A percentile compares a stretch with the other conserved stretches of the same genome.
phyloP scores from a whole-genome alignment of 2,797 vertebrate species.

The Syngnathus rostellatus region DNA sequence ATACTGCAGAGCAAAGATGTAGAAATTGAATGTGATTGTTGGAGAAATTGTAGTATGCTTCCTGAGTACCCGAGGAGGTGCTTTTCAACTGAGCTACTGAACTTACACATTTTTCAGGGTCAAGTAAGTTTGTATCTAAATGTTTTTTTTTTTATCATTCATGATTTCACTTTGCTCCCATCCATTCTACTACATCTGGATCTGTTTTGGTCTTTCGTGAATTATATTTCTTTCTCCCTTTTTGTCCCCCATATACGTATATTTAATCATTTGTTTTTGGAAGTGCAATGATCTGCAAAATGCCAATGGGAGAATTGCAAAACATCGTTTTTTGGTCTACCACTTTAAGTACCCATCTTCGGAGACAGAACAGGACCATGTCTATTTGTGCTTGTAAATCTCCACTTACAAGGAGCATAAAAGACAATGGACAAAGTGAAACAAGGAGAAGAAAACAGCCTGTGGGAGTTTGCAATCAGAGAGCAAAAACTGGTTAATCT shows the following conservation, averaged over 20 bases:
- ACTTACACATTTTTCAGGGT: neutral
- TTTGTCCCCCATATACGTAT: neutral
- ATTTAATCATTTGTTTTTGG: neutral
- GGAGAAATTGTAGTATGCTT: neutral
- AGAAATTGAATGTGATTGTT: neutral
- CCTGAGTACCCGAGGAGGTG: neutral
- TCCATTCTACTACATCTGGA: neutral
- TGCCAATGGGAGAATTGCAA: neutral
- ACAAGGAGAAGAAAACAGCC: constrained; percentile 54
- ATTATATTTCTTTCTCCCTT: neutral
- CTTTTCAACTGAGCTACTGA: neutral
- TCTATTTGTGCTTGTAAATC: constrained; percentile 18
- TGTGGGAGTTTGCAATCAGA: constrained; percentile 69
- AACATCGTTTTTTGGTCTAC: no score
- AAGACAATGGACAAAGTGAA: constrained; percentile 35
- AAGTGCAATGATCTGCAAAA: neutral
- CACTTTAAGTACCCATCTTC: neutral
- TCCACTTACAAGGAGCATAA: constrained; percentile 31
- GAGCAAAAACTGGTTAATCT: constrained; percentile 68
- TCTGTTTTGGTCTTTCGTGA: neutral
- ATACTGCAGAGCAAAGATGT: neutral
- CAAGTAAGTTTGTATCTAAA: neutral
- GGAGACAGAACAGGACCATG: constrained; percentile 2
- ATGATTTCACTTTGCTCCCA: neutral
- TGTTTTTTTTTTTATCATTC: neutral